phyloP scores from a whole-genome alignment of 2,888 invertebrate species.

The Drosophila austrosaltans region DNA sequence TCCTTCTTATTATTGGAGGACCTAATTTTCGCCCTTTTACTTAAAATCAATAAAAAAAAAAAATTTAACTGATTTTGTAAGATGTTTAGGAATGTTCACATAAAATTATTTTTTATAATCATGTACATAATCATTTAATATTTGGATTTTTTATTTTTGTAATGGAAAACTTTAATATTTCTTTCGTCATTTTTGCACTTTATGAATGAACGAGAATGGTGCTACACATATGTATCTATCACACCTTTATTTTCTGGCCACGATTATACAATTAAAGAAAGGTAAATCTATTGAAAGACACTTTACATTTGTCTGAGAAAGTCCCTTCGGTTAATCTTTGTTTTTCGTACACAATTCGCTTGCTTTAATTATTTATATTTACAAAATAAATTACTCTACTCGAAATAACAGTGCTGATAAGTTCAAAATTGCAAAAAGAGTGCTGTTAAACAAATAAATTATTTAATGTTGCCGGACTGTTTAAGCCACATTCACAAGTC shows the following conservation, averaged over 20 bases:
- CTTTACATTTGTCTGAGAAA: background rate
- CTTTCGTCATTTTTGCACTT: too few relatives aligned
- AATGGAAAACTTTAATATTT: too few relatives aligned
- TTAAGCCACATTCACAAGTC: too few relatives aligned
- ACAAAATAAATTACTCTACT: background rate
- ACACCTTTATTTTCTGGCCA: background rate
- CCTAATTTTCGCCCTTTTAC: background rate
- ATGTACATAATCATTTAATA: background rate
- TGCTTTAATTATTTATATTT: background rate
- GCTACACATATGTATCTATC: background rate
- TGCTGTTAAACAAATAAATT: background rate
- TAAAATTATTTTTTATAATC: too few relatives aligned
- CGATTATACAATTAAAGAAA: background rate
- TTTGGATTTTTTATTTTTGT: too few relatives aligned
- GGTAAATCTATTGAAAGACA: background rate
- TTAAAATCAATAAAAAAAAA: constrained; percentile 9
- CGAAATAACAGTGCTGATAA: too few relatives aligned
- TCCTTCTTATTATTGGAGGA: background rate
- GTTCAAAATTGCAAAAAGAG: too few relatives aligned
- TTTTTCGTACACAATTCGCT: background rate
- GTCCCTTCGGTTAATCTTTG: background rate
- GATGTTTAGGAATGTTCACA: background rate
- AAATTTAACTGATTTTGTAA: background rate
- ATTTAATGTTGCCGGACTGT: too few relatives aligned
- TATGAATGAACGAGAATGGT: too few relatives aligned